These are phyloP conservation scores for Stichodactyla helianthus DNA, from an alignment of 64 coral and sea anemone genomes.

Conservation along the genomic window DNA sequence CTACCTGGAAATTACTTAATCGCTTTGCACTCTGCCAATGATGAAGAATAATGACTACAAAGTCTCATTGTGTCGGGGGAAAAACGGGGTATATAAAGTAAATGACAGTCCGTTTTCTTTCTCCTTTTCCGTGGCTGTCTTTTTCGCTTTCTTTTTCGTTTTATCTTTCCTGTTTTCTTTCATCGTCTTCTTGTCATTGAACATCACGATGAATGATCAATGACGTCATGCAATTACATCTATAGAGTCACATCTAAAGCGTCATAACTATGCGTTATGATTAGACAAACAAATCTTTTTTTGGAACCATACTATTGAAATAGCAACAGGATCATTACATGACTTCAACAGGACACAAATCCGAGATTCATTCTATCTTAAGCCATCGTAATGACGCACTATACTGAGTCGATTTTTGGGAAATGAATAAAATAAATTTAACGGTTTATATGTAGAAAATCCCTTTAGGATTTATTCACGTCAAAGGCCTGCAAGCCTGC, in stretches of 20 bases:
- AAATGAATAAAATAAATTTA: no score
- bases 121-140: not conserved
- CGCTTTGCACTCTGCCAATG: no score
- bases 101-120: no score
- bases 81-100: not conserved
- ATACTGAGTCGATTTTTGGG: no score
- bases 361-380: no score
- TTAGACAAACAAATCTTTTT: not conserved
- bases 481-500: not conserved
- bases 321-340: no score
- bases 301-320: no score
- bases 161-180: not conserved
- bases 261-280: not conserved
- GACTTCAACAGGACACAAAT: no score
- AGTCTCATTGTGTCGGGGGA: no score
- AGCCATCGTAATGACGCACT: no score
- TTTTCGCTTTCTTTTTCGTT: not conserved
- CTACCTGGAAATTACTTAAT: no score
- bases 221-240: not conserved
- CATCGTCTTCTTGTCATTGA: not conserved
- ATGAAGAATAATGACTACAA: no score
- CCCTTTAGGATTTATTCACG: not conserved
- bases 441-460: not conserved
- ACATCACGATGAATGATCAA: not conserved
- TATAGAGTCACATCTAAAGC: not conserved